Base-by-base conservation (phyloP, 2,797 vertebrate genomes). In the Mallotus villosus region DNA sequence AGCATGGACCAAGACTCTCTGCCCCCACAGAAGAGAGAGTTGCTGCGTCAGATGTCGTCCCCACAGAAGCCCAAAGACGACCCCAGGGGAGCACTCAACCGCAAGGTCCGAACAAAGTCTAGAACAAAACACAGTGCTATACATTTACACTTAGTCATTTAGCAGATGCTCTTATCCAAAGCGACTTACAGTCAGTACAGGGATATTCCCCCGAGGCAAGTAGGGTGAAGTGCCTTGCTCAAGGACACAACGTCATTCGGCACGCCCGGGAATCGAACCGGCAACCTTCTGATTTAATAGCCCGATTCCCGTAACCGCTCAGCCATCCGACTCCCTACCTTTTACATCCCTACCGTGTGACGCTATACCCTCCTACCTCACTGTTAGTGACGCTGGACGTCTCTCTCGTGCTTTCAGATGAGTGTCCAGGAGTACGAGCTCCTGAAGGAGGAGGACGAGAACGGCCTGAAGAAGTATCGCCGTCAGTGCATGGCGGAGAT, bases 401-500 rank as follows among this genome's bases (percentile, higher is more conserved):
- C 32, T 64, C 25, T 73, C 1, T 67, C 0, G n/a, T 74, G 1
- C 69, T 89, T 78, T 60, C 85, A 99, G 97, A 97, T 99, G 95
- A 99, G 95, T 49, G 91, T 96, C 75, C 97, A 98, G 86, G 97
- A 99, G 84, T 99, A 98, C 0, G 96, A 97, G 69, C 55, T 99
- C 70, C 94, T 97, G 0, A 94, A 98, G 0, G 94, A 94, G 19
- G 98, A 99, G 76, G 97, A 99, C 16, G 96, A 98, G 72, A 91
- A 88, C 0, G 95, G 95, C 81, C 89, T 99, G 22, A 96, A 94
- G 72, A 94, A 94, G 80, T 99, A 99, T 84, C 95, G 97, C 58
- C 94, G 92, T 73, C 94, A 92, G n/a, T 98, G 97, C 81, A 99
- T 99, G 98, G 94, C 95, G 86, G 95, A 98, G 70, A 98, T 99